Evolutionary conservation across 2,888 invertebrate genomes (phyloP), one percentile per base, ranked within the genome.

Genomic region (Criorhina ranunculi): DNA sequence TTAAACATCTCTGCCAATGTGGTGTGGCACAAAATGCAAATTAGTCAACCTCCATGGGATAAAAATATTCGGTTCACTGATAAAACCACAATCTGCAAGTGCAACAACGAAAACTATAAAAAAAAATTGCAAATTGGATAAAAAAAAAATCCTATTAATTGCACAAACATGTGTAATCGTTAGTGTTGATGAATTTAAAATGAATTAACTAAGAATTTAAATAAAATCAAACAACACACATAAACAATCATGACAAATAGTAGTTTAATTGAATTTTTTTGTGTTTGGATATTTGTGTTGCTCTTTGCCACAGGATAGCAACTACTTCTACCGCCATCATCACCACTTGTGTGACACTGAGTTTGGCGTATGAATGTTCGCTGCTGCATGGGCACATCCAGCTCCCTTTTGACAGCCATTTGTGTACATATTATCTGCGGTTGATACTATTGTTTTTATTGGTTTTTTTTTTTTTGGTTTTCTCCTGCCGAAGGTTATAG

Each of bases 351-450:
- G 42, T 33, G 24, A 24, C 8, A 49, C 37, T 19, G n/a, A 17
- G 44, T n/a, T n/a, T 31, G 42, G 46, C 76, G 76, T 70, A 59
- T n/a, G n/a, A n/a, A n/a, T 37, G 51, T 57, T 64, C 57, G 29
- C 64, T 66, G 66, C 60, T 73, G 66, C 62, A 53, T 51, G 12
- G 8, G 5, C 6, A 6, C 33, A 55, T 55, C 15, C 35, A 33
- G 11, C 31, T 17, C 19, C 15, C 24, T 46, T 35, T 12, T 44
- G 60, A 62, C 55, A 62, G 46, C 64, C 42, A 37, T 33, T 57
- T 77, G 64, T 53, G 51, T 31, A n/a, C n/a, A n/a, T n/a, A 66
- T 76, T 62, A 62, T 62, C 62, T 64, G 77, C 15, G 77, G 70
- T 66, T 55, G 19, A 60, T 75, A 49, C 53, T 40, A 77, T 70